Evolutionary conservation across 2,888 invertebrate genomes (phyloP), one percentile per base, ranked within the genome.

Genomic region (Drosophila mayaguana): DNA sequence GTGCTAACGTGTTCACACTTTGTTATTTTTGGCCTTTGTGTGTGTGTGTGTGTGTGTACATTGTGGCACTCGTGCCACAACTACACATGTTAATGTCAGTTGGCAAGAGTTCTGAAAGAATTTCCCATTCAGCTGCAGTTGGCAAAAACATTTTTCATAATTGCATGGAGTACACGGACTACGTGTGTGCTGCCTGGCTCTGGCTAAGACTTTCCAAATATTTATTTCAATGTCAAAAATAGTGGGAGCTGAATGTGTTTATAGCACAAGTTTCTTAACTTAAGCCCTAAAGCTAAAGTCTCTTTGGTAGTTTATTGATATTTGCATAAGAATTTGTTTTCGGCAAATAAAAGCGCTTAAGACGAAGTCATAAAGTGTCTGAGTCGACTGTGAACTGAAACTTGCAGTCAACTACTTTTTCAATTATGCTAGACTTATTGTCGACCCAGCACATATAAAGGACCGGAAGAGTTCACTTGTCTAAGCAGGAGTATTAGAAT

Each of bases 71-170:
- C 72, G 62, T n/a, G 40, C n/a, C 40, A 40, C n/a, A n/a, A 6
- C 64, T 83, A 70, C 69, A 72, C 66, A 70, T 78, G 62, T 63
- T 71, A 62, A 63, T 72, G 87, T 61, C 78, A 73, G 75, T 65
- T 71, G 63, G 51, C 74, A 68, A 64, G 18, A 18, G 40, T 28
- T 54, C 28, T 18, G 16, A 28, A 16, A 43, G 51, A 16, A n/a
- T 43, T 34, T 50, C 53, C 48, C 40, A 60, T 43, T 65, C 42
- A 40, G 55, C 42, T 63, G 50, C 59, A 32, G 53, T 56, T 54
- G 42, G 20, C 48, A 32, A 51, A 22, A 54, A 9, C 28, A 50
- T 38, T 60, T 61, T 42, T 53, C 53, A 80, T 82, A 88, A 82
- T 82, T 82, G 80, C 65, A 75, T 63, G 45, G 32, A 51, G 68